A percentile compares a stretch with the other conserved stretches of the same genome.
These are phyloP conservation scores for Mus spretus DNA, from an alignment of 2,797 vertebrate genomes.

Conservation along the genomic window DNA sequence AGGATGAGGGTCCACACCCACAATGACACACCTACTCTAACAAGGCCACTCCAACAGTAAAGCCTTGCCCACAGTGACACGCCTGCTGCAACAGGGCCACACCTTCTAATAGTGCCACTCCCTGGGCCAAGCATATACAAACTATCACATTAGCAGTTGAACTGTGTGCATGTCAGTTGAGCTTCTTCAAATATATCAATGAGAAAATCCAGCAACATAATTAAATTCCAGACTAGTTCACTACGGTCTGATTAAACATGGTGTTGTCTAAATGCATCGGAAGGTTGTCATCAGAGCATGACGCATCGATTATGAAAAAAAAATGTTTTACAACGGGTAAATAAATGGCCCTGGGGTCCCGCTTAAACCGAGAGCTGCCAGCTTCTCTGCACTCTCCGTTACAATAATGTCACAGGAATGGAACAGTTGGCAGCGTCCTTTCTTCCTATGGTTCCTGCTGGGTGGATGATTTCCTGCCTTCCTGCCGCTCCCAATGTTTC, in stretches of 20 bases:
- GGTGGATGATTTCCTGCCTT: neutral
- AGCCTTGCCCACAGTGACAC: no score
- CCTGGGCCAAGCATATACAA: neutral
- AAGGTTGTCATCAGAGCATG: neutral
- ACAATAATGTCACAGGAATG: neutral
- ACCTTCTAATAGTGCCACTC: neutral
- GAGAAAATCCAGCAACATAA: neutral
- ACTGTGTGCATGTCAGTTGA: neutral
- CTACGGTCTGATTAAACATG: neutral
- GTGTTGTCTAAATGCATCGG: neutral
- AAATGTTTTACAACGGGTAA: neutral
- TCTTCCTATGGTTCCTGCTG: neutral
- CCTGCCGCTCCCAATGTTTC: neutral
- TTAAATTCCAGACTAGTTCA: neutral
- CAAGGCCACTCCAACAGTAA: no score
- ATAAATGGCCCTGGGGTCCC: neutral
- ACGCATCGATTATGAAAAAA: neutral
- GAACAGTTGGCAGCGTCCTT: neutral
- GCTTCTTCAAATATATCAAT: constrained; percentile 24
- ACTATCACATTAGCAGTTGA: neutral
- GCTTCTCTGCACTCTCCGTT: neutral
- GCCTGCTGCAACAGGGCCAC: neutral
- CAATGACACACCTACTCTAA: neutral
- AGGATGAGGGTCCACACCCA: neutral
- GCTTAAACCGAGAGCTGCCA: neutral